Evolutionary conservation across 2,797 vertebrate species (phyloP).

Genomic region (Takifugu ocellatus): DNA sequence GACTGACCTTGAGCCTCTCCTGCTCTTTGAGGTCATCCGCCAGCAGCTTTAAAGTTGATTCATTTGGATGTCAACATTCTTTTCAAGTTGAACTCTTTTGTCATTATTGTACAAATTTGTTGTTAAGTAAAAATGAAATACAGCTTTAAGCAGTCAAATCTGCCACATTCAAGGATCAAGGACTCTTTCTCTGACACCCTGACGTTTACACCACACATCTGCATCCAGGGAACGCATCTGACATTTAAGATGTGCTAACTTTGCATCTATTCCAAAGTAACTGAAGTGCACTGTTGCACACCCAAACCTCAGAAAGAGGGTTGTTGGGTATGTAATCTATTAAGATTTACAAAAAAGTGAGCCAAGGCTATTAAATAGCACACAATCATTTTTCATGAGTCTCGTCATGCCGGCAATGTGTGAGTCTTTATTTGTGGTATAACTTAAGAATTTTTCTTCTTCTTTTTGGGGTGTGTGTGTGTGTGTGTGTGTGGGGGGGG

Average conservation of each 20-base stretch:
- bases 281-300: background rate
- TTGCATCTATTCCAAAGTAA: background rate
- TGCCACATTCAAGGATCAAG: background rate
- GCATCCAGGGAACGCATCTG: background rate
- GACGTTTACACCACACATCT: background rate
- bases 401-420: background rate
- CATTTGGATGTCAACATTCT: too few species aligned
- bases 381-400: background rate
- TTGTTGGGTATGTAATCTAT: background rate
- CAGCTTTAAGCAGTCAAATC: background rate
- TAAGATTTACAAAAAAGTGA: background rate
- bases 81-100: too few species aligned
- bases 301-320: background rate
- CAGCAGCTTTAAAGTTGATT: too few species aligned
- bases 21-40: too few species aligned
- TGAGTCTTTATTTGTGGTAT: background rate
- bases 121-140: background rate
- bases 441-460: background rate
- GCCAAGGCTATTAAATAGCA: background rate
- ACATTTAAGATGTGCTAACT: background rate
- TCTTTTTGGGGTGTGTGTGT: background rate
- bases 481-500: too few species aligned
- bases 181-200: background rate
- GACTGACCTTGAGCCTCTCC: background rate
- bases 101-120: too few species aligned